Evolutionary conservation across 1,140 invertebrate species (phyloP), one percentile per base, ranked within the genome.

Genomic region (Yoshiicerus persimilis): DNA sequence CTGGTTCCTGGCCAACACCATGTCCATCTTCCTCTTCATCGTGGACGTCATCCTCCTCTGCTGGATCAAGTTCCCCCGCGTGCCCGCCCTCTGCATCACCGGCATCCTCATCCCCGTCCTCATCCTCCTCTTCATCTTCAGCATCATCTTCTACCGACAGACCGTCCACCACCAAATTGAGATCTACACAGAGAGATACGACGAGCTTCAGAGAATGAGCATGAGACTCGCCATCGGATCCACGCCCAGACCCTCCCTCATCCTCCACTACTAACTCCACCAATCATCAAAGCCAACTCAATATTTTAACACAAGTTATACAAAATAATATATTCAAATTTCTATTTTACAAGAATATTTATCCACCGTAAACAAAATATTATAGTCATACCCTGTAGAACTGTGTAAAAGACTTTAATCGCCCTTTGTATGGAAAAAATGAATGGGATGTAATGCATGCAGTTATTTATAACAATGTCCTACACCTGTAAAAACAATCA

Each of bases 41-140:
- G 91, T 94, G 8, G 95, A 95, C 91, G 94, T 95, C 41, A 94
- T 93, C 20, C 92, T 95, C 5, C 92, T 95, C 4, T 94, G 93
- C 90, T 95, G 94, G 93, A 91, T 92, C 4, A 92, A 92, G 87
- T 92, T 92, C 87, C 87, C 83, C 9, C 20, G 16, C 2, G 87
- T 75, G 36, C 91, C 92, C 20, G 92, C 93, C 4, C 92, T 93
- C 38, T 92, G 92, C 8, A 92, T 93, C 1, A 94, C 94, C 1
- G 92, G 91, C 10, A 91, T 95, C 32, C 92, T 95, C 32, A 92
- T 94, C 84, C 94, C 94, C 0, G 93, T 94, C 20, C 91, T 93
- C 16, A 88, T 94, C 30, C 86, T 94, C 16, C 94, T 95, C 87
- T 91, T 94, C 83, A 91, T 92, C 0, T 94, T 95, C 92, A 93